These are phyloP conservation scores for Phrynocephalus versicolor DNA, from an alignment of 2,113 vertebrate species.

Conservation along the genomic window DNA sequence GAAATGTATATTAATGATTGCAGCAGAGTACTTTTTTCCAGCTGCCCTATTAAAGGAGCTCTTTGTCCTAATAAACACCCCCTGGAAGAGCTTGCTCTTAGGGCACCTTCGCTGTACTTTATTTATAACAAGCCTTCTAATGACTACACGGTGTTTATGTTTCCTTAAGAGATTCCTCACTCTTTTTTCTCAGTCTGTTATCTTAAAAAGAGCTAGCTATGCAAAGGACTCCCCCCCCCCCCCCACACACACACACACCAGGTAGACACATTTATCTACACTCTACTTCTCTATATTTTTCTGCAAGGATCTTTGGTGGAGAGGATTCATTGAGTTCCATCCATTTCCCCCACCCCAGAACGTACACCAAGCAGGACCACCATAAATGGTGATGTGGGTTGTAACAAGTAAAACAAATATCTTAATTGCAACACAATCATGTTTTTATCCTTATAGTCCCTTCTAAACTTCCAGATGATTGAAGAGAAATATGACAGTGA, in stretches of 20 bases:
- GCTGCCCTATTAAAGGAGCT: constrained; percentile 76
- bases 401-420: background rate
- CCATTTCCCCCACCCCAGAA: background rate
- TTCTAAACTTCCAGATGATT: constrained; percentile 46
- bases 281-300: constrained; percentile 23
- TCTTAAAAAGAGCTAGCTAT: constrained; percentile 70
- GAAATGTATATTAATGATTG: constrained; percentile 74
- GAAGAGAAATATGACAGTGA: constrained; percentile 57
- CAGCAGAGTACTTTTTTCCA: constrained; percentile 73
- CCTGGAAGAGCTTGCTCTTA: constrained; percentile 74
- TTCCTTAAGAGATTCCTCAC: constrained; percentile 81
- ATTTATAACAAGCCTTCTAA: constrained; percentile 82
- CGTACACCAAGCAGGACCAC: background rate
- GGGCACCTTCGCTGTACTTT: constrained; percentile 79
- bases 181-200: constrained; percentile 74
- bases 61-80: constrained; percentile 80
- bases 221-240: constrained; percentile 53
- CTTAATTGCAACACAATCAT: background rate
- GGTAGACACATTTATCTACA: background rate
- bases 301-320: constrained; percentile 53
- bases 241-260: background rate
- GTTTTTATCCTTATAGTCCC: constrained; percentile 57
- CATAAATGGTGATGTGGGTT: background rate
- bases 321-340: background rate
- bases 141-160: constrained; percentile 77